phyloP scores from a whole-genome alignment of 2,113 vertebrate species.

The Microcebus tavaratra region DNA sequence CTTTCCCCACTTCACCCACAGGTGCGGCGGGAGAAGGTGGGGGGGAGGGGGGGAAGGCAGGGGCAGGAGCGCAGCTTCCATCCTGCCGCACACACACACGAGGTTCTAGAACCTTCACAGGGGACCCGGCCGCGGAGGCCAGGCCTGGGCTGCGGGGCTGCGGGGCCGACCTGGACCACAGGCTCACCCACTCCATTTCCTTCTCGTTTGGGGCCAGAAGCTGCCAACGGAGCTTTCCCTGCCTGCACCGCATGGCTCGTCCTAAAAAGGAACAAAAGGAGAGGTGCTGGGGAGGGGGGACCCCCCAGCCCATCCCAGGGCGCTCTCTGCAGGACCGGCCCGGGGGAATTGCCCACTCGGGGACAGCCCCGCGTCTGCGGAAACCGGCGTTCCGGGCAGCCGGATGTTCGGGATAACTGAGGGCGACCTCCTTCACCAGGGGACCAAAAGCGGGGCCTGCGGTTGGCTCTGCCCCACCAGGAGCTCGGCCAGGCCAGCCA shows the following conservation, averaged over 20 bases:
- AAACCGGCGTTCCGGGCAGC: background rate
- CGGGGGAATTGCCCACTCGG: background rate
- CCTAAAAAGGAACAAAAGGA: too few species aligned
- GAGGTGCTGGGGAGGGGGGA: too few species aligned
- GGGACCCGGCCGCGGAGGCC: rapidly evolving
- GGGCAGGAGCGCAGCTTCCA: background rate
- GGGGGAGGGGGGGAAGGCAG: background rate
- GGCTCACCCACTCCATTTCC: background rate
- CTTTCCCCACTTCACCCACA: too few species aligned
- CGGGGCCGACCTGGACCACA: background rate
- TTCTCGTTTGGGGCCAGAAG: background rate
- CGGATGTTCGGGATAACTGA: background rate
- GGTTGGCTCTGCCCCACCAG: background rate
- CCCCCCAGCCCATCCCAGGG: background rate
- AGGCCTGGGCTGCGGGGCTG: background rate
- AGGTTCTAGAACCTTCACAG: background rate
- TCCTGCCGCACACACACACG: rapidly evolving
- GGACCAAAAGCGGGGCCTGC: rapidly evolving
- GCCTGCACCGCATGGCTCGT: too few species aligned
- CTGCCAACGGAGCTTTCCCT: background rate
- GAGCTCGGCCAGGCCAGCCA: background rate
- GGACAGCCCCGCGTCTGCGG: background rate
- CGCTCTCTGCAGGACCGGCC: background rate
- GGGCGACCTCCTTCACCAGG: background rate
- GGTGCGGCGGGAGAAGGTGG: background rate